Evolutionary conservation across 2,888 invertebrate genomes (phyloP), one percentile per base, ranked within the genome.

Genomic region (Melinopterus prodromus): DNA sequence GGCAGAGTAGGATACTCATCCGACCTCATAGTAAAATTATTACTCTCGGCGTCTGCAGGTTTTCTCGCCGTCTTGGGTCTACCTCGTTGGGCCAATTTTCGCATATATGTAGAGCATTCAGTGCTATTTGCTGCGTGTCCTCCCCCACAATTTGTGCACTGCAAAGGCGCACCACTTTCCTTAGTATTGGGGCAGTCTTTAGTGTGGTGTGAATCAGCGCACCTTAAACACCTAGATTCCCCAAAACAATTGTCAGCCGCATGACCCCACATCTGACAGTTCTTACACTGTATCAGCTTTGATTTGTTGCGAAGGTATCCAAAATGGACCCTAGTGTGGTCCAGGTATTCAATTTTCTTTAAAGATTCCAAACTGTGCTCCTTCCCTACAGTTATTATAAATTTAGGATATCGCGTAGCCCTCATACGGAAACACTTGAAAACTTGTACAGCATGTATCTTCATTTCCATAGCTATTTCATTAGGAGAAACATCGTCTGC

Each of bases 61-160:
- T 26, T 69, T 70, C 26, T 7, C 2, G 15, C 7, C 6, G 6
- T 70, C 14, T 70, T 26, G 26, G 16, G 12, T 26, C 16, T 2
- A n/a, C 5, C 69, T 77, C 70, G 12, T 70, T 70, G 15, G 16
- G 69, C 77, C 70, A 77, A 15, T 26, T 14, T 14, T 70, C 70
- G 15, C 14, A 26, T 14, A 26, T 77, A 77, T 3, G 15, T 15
- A 5, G 72, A n/a, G 15, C 78, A 81, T 15, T 37, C 9, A 0
- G 36, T 70, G n/a, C 9, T 16, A 76, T 78, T 78, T 2, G 81
- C 81, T 3, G 81, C 71, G 35, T 81, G 79, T 6, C 36, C 71
- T 6, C 72, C 79, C 1, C 38, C 6, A 16, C 81, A 81, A 26
- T 79, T 80, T 1, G 38, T 78, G 77, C 80, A 81, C 69, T 70